These are phyloP conservation scores for Eumeta japonica DNA, from an alignment of 1,140 invertebrate species.

Conservation along the genomic window DNA sequence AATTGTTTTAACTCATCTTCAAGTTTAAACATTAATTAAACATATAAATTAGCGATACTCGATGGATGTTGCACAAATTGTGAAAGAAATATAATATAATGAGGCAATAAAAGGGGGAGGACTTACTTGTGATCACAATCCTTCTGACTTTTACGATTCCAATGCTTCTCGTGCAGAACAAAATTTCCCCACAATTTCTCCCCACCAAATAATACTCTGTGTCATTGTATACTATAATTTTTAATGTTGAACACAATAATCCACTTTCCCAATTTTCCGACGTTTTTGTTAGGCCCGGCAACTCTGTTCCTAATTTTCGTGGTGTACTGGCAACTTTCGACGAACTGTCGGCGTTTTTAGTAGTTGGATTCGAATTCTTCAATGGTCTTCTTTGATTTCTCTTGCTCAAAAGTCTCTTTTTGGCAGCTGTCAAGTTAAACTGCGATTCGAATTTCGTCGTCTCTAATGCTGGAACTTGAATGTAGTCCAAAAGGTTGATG, in stretches of 20 bases:
- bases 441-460: constrained; percentile 9
- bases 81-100: too few relatives aligned
- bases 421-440: constrained; percentile 38
- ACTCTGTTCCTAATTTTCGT: constrained; percentile 14
- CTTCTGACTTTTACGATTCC: constrained; percentile 25
- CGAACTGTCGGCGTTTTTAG: constrained; percentile 19
- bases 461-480: constrained; percentile 13
- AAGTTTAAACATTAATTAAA: too few relatives aligned
- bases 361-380: constrained; percentile 15
- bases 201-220: constrained; percentile 31
- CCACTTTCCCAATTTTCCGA: constrained; percentile 22
- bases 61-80: too few relatives aligned
- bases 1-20: too few relatives aligned
- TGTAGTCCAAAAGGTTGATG: constrained; percentile 23
- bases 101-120: too few relatives aligned
- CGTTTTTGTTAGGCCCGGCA: constrained; percentile 15
- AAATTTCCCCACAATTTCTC: constrained; percentile 33
- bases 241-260: constrained; percentile 29
- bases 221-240: constrained; percentile 26
- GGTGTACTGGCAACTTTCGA: constrained; percentile 29
- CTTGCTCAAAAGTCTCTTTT: constrained; percentile 26
- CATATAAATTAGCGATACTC: too few relatives aligned
- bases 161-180: constrained; percentile 23
- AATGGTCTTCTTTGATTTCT: constrained; percentile 21
- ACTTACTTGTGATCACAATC: constrained; percentile 33